Evolutionary conservation across 2,797 vertebrate species (phyloP), one percentile per base, ranked within the genome.

Genomic region (Hirundo rustica): DNA sequence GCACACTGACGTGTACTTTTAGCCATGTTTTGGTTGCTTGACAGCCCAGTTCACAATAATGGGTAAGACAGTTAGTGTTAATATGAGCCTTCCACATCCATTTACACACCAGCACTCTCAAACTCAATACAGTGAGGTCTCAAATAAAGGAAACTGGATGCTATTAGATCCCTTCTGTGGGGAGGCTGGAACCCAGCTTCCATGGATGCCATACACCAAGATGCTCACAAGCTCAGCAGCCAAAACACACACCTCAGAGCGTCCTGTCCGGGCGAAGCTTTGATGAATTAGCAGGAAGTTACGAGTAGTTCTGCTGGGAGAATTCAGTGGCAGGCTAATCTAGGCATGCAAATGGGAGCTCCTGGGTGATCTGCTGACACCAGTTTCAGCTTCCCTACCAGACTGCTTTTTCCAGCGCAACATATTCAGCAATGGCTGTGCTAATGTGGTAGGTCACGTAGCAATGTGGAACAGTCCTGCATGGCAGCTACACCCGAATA

Each of bases 191-290:
- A 78, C 9, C 25, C 65, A 77, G 65, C 36, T 65, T 27, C 70
- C 58, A 29, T 5, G 34, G 32, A 58, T 44, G 68, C 57, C 36
- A 62, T 2, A 38, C 12, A 51, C 23, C 32, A 45, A 77, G 29
- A 21, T 38, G 27, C 4, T 72, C 57, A 57, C 26, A n/a, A 0
- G 4, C 34, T 60, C 42, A 53, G 45, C 0, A 2, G 40, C 51
- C 42, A 61, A 30, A 73, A 74, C 44, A 62, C 18, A 64, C 15
- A 51, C 20, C 62, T 40, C 42, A 23, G 20, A 21, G 38, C 5
- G 9, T 14, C 2, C 2, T 2, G 17, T 16, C 10, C 40, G 65
- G 29, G 61, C 1, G 3, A 34, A 65, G 30, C 36, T 70, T 66
- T 4, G 11, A 51, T 48, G n/a, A 50, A 70, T 6, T 11, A 10